Percentiles rank a stretch among this genome's conserved stretches.
Conservation (phyloP, 2,113 vertebrate genomes). For the Tachysurus fulvidraco region DNA sequence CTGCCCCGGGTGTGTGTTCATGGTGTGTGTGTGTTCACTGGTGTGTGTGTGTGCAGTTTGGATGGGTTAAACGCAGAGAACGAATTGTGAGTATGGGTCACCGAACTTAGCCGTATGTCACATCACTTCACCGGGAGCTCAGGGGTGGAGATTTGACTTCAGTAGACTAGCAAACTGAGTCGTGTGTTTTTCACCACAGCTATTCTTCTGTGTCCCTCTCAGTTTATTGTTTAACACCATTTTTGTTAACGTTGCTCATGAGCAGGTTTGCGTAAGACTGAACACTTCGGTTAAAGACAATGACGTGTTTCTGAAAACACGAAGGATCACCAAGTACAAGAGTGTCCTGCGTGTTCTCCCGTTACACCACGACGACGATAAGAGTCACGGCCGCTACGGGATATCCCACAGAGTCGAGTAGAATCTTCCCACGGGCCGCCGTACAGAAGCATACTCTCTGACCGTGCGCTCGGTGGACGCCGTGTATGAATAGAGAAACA, state of each 20-base stretch:
- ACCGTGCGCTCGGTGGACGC: background rate
- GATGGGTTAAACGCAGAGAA: no score
- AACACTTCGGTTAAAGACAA: background rate
- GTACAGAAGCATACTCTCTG: background rate
- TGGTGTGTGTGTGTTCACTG: no score
- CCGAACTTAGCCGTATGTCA: no score
- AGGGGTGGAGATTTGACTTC: background rate
- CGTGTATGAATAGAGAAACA: slow-evolving; percentile 36
- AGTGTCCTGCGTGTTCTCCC: background rate
- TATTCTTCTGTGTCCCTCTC: background rate
- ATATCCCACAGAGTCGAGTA: background rate
- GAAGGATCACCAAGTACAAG: background rate
- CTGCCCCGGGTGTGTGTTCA: no score
- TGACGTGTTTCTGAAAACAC: background rate
- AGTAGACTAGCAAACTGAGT: background rate
- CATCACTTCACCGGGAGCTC: no score
- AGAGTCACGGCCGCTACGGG: background rate
- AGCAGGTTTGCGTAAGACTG: background rate
- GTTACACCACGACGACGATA: background rate
- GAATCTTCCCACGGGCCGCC: background rate
- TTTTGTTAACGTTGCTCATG: background rate
- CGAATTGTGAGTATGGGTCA: no score
- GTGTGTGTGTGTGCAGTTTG: no score
- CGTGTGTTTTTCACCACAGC: background rate
- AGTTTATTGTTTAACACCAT: background rate